Evolutionary conservation across 2,797 vertebrate species (phyloP).

Genomic region (Eidolon dupreanum): DNA sequence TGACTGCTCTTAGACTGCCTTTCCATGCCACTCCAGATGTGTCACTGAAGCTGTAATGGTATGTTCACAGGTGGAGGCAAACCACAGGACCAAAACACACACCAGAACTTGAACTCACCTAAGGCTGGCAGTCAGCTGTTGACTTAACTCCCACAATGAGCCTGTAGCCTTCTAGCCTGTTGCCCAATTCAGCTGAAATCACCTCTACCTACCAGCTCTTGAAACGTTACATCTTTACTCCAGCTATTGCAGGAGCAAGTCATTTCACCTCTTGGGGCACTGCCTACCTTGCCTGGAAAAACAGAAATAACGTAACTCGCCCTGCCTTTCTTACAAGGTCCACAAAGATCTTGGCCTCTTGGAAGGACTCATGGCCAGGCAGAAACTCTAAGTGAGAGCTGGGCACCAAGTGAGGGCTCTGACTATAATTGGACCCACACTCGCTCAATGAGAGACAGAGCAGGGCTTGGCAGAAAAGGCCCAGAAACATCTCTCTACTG

Average conservation of each 20-base stretch:
- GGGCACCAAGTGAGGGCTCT: not conserved
- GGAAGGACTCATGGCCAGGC: not conserved
- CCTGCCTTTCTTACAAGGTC: not conserved
- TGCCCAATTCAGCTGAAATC: not conserved
- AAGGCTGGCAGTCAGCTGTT: not conserved
- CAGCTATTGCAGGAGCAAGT: not conserved
- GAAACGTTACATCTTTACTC: not conserved
- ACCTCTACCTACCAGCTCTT: not conserved
- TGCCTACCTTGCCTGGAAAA: not conserved
- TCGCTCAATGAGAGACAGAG: not conserved
- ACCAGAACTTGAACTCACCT: not conserved
- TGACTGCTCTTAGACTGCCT: not conserved
- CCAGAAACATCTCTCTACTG: not conserved
- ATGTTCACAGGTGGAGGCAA: not conserved
- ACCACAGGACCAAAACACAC: not conserved
- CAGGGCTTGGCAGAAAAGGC: not conserved
- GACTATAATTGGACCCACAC: not conserved
- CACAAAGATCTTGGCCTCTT: too few species aligned
- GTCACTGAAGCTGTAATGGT: not conserved
- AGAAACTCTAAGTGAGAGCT: not conserved
- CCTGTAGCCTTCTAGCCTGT: not conserved
- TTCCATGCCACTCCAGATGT: not conserved
- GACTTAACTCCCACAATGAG: not conserved
- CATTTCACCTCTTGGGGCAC: not conserved
- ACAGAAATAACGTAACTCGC: accelerated